A percentile compares a stretch with the other conserved stretches of the same genome.
Evolutionary conservation across 2,888 invertebrate genomes (phyloP).

Genomic region (Heteropelma amictum): DNA sequence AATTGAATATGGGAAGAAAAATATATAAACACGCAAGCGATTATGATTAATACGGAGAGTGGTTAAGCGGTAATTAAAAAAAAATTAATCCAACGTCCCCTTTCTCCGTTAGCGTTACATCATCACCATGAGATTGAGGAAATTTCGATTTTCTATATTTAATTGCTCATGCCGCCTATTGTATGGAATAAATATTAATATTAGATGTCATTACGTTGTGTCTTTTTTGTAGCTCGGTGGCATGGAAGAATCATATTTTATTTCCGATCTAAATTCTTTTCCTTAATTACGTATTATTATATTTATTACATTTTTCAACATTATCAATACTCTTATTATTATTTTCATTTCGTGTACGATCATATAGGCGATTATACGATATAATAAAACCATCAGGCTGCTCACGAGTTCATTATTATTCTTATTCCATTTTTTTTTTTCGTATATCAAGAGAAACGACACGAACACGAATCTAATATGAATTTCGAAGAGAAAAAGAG

Average conservation of each 20-base stretch:
- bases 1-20: no score
- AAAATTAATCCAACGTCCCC: no score
- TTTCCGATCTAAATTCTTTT: neutral
- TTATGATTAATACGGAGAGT: no score
- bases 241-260: slow-evolving; percentile 25
- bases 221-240: slow-evolving; percentile 2
- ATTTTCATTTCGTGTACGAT: neutral
- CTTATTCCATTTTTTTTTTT: neutral
- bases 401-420: no score
- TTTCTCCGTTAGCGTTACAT: no score
- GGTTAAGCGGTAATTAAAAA: no score
- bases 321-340: slow-evolving; percentile 5
- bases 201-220: neutral
- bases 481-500: slow-evolving; percentile 21
- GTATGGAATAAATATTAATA: slow-evolving; percentile 3
- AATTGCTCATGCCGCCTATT: neutral
- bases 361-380: neutral
- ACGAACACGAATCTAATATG: slow-evolving; percentile 7
- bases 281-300: neutral
- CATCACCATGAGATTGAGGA: no score
- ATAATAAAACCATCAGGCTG: slow-evolving; percentile 5
- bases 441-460: slow-evolving; percentile 5
- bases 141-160: no score
- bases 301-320: neutral
- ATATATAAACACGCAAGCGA: no score